These are phyloP conservation scores for Meta bourneti DNA, from an alignment of 2,888 invertebrate species.

Conservation along the genomic window DNA sequence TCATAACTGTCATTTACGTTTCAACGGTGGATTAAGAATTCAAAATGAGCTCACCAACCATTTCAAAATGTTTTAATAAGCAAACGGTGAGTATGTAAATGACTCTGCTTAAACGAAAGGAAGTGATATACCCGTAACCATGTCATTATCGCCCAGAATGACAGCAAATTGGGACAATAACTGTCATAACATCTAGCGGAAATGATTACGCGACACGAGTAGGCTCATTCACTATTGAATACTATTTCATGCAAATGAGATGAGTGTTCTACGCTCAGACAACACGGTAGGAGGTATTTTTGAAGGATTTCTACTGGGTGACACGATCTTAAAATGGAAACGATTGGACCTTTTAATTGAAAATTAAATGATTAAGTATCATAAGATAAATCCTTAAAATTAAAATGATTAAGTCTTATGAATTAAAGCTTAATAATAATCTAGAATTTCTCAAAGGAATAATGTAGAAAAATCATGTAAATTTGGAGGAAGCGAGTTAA, in stretches of 20 bases:
- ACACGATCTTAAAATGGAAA: no score
- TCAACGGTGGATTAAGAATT: no score
- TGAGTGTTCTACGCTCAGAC: neutral
- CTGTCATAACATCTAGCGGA: conserved; percentile 50
- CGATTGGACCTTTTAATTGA: no score
- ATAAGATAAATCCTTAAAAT: no score
- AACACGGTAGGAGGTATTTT: neutral
- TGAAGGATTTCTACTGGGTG: neutral
- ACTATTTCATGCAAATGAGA: conserved; percentile 27
- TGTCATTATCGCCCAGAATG: conserved; percentile 22
- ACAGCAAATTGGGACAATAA: conserved; percentile 55
- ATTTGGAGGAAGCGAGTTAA: no score
- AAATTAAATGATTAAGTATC: no score
- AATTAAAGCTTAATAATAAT: no score
- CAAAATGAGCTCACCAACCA: neutral
- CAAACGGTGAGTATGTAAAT: neutral
- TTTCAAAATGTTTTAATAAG: conserved; percentile 21
- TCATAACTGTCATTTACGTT: no score
- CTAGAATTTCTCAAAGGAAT: no score
- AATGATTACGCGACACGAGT: conserved; percentile 40
- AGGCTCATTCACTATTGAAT: conserved; percentile 39
- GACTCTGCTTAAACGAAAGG: neutral
- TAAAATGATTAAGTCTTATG: no score
- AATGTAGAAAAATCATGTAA: no score
- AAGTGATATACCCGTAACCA: conserved; percentile 15